phyloP scores from a whole-genome alignment of 2,113 vertebrate genomes.

The Nansenia antarctica region DNA sequence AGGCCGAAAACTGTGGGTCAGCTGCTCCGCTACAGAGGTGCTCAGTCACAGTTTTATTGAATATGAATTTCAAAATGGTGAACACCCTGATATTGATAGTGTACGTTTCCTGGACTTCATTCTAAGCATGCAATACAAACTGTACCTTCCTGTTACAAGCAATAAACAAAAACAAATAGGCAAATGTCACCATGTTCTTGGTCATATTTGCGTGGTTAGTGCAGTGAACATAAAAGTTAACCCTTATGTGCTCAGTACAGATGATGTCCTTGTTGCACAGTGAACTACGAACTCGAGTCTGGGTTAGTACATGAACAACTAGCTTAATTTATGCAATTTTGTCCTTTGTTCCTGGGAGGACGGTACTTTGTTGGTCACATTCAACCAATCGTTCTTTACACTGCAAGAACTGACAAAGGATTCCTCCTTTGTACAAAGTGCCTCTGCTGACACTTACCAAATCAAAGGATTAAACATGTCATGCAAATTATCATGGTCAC shows the following conservation, averaged over 20 bases:
- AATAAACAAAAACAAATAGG: conserved; percentile 22
- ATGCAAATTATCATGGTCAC: neutral
- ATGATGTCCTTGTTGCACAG: too few species aligned
- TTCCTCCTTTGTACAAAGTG: neutral
- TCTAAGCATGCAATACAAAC: conserved; percentile 53
- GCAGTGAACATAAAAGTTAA: conserved; percentile 39
- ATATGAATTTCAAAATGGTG: neutral
- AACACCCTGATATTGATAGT: neutral
- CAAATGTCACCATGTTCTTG: conserved; percentile 44
- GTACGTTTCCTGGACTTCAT: neutral
- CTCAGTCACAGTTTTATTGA: neutral
- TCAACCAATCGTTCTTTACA: conserved; percentile 14
- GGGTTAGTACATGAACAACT: conserved; percentile 40
- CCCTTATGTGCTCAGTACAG: conserved; percentile 43
- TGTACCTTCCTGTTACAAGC: conserved; percentile 24
- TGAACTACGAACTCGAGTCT: neutral
- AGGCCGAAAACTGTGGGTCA: neutral
- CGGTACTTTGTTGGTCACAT: conserved; percentile 6
- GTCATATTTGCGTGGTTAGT: conserved; percentile 59
- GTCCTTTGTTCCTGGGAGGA: neutral
- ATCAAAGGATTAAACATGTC: neutral
- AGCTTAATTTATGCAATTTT: neutral
- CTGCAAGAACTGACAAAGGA: too few species aligned
- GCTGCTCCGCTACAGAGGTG: neutral
- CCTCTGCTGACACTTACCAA: neutral